Percentiles rank a stretch among this genome's conserved stretches.
Conservation (phyloP, 2,113 vertebrate genomes). For the Lagopus muta region DNA sequence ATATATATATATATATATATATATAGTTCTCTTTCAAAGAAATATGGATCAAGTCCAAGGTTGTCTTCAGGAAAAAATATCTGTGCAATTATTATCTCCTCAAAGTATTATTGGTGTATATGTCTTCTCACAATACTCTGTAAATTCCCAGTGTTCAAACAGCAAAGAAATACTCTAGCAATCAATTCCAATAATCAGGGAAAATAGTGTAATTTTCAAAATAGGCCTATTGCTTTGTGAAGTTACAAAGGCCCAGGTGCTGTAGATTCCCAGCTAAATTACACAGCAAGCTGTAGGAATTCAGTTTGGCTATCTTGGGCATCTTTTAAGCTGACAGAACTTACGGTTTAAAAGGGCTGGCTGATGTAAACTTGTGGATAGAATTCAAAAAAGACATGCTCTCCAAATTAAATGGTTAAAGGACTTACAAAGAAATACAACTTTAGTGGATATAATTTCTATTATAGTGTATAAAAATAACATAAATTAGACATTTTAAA, state of each 20-base stretch:
- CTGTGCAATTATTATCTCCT: neutral
- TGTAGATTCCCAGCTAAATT: constrained; percentile 8
- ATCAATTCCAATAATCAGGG: constrained; percentile 4
- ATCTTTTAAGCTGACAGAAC: neutral
- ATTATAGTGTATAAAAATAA: constrained; percentile 18
- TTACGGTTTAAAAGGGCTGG: neutral
- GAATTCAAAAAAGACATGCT: neutral
- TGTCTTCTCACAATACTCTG: neutral
- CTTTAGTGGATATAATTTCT: constrained; percentile 40
- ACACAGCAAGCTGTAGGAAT: neutral
- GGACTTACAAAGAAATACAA: constrained; percentile 22
- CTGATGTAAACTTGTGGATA: neutral
- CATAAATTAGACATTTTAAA: constrained; percentile 53
- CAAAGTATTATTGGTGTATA: neutral
- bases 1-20: no score
- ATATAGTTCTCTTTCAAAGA: neutral
- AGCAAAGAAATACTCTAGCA: constrained; percentile 1
- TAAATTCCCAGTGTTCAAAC: constrained; percentile 3
- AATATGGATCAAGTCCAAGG: neutral
- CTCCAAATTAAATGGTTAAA: constrained; percentile 19
- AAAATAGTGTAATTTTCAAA: constrained; percentile 34
- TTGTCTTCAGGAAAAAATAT: neutral
- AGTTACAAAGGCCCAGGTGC: constrained; percentile 11
- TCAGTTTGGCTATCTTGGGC: neutral
- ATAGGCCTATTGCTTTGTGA: neutral